Percentiles rank a stretch among this genome's conserved stretches.
These are phyloP conservation scores for Vanessa cardui DNA, from an alignment of 2,888 invertebrate genomes.

Conservation along the genomic window DNA sequence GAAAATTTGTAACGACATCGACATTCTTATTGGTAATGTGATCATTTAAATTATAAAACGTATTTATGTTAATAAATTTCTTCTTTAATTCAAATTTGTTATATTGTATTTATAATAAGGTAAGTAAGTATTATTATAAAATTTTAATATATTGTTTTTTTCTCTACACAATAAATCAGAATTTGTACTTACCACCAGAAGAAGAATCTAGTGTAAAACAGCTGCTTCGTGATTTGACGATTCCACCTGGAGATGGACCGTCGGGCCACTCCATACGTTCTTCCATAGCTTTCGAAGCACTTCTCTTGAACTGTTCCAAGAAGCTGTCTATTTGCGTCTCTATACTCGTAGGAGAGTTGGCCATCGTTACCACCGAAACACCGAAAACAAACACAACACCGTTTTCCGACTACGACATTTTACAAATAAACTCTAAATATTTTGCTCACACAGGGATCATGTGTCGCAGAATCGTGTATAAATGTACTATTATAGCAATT, in stretches of 20 bases:
- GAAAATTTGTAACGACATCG: too few species aligned
- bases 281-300: constrained; percentile 90
- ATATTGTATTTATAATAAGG: neutral
- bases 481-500: constrained; percentile 48
- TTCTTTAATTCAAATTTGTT: too few species aligned
- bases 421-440: constrained; percentile 47
- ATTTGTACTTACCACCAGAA: constrained; percentile 55
- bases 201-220: constrained; percentile 75
- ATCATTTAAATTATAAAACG: too few species aligned
- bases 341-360: constrained; percentile 86
- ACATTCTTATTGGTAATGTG: too few species aligned
- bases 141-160: neutral
- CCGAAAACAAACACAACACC: constrained; percentile 77
- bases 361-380: constrained; percentile 83
- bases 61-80: too few species aligned
- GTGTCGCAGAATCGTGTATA: constrained; percentile 28
- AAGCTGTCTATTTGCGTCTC: constrained; percentile 93
- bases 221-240: constrained; percentile 79
- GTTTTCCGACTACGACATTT: constrained; percentile 61
- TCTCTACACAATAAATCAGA: neutral
- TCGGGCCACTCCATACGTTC: constrained; percentile 81
- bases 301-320: constrained; percentile 90
- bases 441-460: constrained; percentile 41
- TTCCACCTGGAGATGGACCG: constrained; percentile 69
- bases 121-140: neutral